These are phyloP conservation scores for Takifugu flavidus DNA, from an alignment of 2,113 vertebrate species.

Conservation along the genomic window DNA sequence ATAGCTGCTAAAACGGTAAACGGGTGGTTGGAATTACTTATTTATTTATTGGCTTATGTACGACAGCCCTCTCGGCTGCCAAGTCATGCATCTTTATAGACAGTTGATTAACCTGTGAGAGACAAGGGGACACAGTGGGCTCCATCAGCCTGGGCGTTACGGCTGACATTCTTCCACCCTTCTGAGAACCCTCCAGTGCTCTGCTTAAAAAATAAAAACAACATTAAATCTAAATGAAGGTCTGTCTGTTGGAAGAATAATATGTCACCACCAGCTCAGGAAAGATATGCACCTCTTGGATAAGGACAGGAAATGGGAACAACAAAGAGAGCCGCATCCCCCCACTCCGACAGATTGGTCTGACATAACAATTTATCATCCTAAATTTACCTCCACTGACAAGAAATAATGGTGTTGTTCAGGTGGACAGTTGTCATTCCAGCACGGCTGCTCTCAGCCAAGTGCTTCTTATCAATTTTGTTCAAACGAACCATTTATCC, in stretches of 20 bases:
- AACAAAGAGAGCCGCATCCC: slow-evolving; percentile 25
- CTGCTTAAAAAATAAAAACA: slow-evolving; percentile 4
- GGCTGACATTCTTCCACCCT: slow-evolving; percentile 17
- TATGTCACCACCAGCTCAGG: slow-evolving; percentile 40
- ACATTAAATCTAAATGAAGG: slow-evolving; percentile 42
- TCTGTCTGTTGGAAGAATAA: slow-evolving; percentile 40
- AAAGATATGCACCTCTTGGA: slow-evolving; percentile 47
- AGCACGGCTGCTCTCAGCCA: slow-evolving; percentile 27
- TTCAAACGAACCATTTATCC: slow-evolving; percentile 47
- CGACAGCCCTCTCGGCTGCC: too few species aligned
- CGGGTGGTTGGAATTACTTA: too few species aligned
- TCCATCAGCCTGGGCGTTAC: slow-evolving; percentile 33
- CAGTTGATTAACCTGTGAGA: slow-evolving; percentile 24
- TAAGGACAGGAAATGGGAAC: slow-evolving; percentile 42
- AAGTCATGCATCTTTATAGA: too few species aligned
- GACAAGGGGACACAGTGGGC: slow-evolving; percentile 38
- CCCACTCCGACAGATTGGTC: slow-evolving; percentile 44
- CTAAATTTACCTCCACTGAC: slow-evolving; percentile 57
- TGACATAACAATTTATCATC: slow-evolving; percentile 65
- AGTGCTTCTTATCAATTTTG: slow-evolving; percentile 59
- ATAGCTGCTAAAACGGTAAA: too few species aligned
- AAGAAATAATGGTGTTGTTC: slow-evolving; percentile 59
- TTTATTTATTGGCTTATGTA: too few species aligned
- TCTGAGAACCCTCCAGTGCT: slow-evolving; percentile 18
- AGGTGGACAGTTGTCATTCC: slow-evolving; percentile 59